Evolutionary conservation across 1,140 invertebrate genomes (phyloP), one percentile per base, ranked within the genome.

Genomic region (Sitophilus oryzae): DNA sequence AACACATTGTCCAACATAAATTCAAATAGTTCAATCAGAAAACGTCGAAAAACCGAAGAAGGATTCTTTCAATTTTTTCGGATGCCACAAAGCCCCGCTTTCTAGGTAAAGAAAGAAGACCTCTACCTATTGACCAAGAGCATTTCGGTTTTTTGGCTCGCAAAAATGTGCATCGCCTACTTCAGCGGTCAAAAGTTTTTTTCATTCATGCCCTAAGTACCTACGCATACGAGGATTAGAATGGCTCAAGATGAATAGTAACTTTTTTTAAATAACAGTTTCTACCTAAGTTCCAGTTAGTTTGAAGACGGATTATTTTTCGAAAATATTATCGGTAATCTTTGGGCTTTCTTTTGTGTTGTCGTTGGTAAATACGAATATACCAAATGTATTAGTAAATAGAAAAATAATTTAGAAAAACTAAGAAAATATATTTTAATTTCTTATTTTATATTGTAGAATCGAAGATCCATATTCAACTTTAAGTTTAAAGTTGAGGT

Each of bases 121-220:
- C 22, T 16, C 8, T 11, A 4, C 18, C 44, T 25, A 25, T 2
- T 43, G 50, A 52, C 50, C 50, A 38, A 52, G 1, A 52, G 11
- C 5, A 6, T 30, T 11, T 30, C 25, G 5, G 5, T 52, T 52
- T 44, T 44, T 43, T 42, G 14, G 23, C 30, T 42, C 44, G 51
- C 60, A 64, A 65, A 66, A 66, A 66, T 64, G 65, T 66, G 65
- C 65, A 66, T 66, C 65, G 57, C 36, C 61, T 63, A 63, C 65
- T 66, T 60, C 57, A 66, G 60, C 46, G 59, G 60, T 48, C 58
- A 60, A 57, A 58, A 55, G 56, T 54, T 61, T 52, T 30, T 56
- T 65, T 62, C 63, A 62, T 59, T 58, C 54, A 58, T 58, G 37
- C 52, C 19, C 25, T 52, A 54, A 54, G 44, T 60, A 52, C 54